These are phyloP conservation scores for Phalloptychus januarius DNA, from an alignment of 2,797 vertebrate species.

Conservation along the genomic window DNA sequence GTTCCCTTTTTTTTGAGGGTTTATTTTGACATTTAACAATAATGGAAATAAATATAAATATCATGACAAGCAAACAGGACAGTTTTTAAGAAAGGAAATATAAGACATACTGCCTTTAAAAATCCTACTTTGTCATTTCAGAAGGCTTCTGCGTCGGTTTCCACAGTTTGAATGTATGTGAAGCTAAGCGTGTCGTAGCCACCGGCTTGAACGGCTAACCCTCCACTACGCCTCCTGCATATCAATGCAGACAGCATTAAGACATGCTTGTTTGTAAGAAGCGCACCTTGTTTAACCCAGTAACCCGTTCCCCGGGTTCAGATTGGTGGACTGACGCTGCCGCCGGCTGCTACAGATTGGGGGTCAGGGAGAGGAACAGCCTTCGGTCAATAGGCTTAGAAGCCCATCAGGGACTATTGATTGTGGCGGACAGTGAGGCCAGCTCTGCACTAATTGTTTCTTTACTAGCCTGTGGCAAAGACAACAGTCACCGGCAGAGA, in stretches of 20 bases:
- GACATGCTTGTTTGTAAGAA: conserved; percentile 62
- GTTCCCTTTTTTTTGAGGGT: background rate
- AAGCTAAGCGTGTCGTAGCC: conserved; percentile 24
- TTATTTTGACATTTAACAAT: background rate
- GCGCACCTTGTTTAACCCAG: conserved; percentile 66
- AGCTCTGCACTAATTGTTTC: conserved; percentile 84
- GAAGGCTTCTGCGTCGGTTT: conserved; percentile 2
- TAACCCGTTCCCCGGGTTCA: conserved; percentile 61
- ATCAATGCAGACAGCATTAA: conserved; percentile 46
- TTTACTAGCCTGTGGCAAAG: conserved; percentile 83
- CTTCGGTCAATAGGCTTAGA: conserved; percentile 81
- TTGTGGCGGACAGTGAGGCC: conserved; percentile 77
- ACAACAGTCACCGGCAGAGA: conserved; percentile 77
- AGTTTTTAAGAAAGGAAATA: background rate
- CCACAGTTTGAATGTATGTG: background rate
- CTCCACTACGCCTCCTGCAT: conserved; percentile 19
- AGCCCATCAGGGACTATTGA: conserved; percentile 83
- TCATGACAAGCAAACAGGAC: background rate
- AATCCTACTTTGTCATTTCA: background rate
- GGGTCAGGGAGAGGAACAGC: conserved; percentile 69
- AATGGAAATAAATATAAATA: background rate
- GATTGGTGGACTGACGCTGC: conserved; percentile 55
- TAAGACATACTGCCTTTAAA: background rate
- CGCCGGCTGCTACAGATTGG: conserved; percentile 67
- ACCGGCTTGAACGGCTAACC: conserved; percentile 20